Conservation (phyloP, 2,113 vertebrate species). For the Sterrhoptilus dennistouni region DNA sequence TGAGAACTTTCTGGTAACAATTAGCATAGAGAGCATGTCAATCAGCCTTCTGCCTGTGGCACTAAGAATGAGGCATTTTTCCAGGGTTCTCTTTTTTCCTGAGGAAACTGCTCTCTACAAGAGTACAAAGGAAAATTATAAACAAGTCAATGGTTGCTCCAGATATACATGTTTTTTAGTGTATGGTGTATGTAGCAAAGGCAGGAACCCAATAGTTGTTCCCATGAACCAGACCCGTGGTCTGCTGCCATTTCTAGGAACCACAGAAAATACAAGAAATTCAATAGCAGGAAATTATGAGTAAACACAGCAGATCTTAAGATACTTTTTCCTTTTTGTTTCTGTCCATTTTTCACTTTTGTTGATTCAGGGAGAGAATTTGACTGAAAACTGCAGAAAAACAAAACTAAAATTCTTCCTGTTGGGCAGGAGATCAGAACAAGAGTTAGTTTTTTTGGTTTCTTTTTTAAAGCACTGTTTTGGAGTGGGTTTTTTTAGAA, state of each 20-base stretch:
- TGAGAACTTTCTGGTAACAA: no score
- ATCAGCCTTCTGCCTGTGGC: no score
- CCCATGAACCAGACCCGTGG: fast-evolving
- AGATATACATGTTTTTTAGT: neutral
- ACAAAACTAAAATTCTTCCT: neutral
- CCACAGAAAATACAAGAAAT: neutral
- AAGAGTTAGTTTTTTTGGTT: neutral
- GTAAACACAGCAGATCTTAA: neutral
- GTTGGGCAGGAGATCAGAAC: neutral
- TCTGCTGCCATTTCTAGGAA: neutral
- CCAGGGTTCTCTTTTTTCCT: no score
- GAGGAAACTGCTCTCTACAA: no score
- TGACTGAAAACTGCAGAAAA: neutral
- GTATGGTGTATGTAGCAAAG: neutral
- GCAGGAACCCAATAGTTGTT: neutral
- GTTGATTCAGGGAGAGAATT: neutral
- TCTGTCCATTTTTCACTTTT: conserved; percentile 14
- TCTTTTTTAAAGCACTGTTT: neutral
- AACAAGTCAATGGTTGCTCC: neutral
- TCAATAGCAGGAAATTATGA: neutral
- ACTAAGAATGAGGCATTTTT: no score
- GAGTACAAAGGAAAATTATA: neutral
- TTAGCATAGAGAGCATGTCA: no score
- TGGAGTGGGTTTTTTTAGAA: neutral
- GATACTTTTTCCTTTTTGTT: neutral